These are phyloP conservation scores for Celastrina argiolus DNA, from an alignment of 2,888 invertebrate species.

Conservation along the genomic window DNA sequence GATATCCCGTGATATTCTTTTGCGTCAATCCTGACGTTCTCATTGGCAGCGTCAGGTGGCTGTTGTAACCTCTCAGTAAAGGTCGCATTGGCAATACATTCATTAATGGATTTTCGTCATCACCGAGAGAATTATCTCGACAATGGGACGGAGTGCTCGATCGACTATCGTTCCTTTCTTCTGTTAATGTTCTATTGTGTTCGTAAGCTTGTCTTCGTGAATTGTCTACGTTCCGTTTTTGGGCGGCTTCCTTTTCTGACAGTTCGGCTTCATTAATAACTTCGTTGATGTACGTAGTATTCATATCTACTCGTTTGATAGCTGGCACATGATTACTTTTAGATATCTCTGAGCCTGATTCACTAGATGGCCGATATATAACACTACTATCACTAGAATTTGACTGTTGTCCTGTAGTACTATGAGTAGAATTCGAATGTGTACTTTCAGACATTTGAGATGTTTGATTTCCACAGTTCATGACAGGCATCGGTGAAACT, in stretches of 20 bases:
- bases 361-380: slow-evolving; percentile 85
- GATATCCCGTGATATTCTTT: slow-evolving; percentile 68
- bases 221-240: slow-evolving; percentile 53
- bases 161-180: slow-evolving; percentile 58
- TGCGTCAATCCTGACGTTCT: slow-evolving; percentile 71
- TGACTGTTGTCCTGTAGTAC: slow-evolving; percentile 82
- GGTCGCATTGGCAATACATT: slow-evolving; percentile 96
- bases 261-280: slow-evolving; percentile 76
- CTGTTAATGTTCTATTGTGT: slow-evolving; percentile 57
- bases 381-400: slow-evolving; percentile 86
- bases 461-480: slow-evolving; percentile 48
- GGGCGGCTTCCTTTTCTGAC: slow-evolving; percentile 68
- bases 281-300: slow-evolving; percentile 69
- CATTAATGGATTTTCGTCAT: slow-evolving; percentile 85
- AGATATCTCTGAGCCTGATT: slow-evolving; percentile 82
- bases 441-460: slow-evolving; percentile 84
- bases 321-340: slow-evolving; percentile 61
- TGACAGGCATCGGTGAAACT: slow-evolving; percentile 87
- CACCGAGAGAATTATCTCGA: slow-evolving; percentile 75
- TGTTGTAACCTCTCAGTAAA: slow-evolving; percentile 86
- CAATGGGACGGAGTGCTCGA: slow-evolving; percentile 73
- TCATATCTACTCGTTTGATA: slow-evolving; percentile 75
- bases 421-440: slow-evolving; percentile 76
- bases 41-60: slow-evolving; percentile 86
- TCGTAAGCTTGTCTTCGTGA: slow-evolving; percentile 53